Conservation (phyloP, 2,797 vertebrate species). For the Eulemur mongoz region DNA sequence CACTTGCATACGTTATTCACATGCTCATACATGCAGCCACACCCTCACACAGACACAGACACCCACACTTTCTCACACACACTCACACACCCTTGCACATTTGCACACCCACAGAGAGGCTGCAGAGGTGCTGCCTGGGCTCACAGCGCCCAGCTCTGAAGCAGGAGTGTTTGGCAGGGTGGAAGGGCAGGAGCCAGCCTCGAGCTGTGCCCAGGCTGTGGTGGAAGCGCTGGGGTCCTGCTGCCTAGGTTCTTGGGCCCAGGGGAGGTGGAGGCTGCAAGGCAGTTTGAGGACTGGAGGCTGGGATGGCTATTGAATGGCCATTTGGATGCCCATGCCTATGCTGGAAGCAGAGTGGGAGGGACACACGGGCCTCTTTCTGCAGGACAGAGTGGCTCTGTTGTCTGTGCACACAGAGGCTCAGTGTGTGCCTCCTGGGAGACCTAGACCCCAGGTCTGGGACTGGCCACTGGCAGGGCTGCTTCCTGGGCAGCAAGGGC, state of each 20-base stretch:
- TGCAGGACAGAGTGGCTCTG: constrained; percentile 49
- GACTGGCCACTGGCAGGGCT: not conserved
- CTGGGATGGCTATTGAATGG: not conserved
- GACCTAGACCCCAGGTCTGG: not conserved
- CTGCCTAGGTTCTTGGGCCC: not conserved
- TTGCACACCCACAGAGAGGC: not conserved
- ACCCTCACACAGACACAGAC: not conserved
- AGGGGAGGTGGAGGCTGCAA: not conserved
- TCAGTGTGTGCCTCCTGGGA: constrained; percentile 21
- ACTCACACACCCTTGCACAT: not conserved
- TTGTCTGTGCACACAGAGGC: constrained; percentile 54
- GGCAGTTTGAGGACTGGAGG: not conserved
- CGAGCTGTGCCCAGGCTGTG: not conserved
- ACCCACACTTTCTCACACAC: not conserved
- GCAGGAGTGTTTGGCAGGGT: not conserved
- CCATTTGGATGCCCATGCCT: not conserved
- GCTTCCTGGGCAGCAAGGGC: not conserved
- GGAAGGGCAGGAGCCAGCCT: not conserved
- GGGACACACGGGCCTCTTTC: constrained; percentile 5
- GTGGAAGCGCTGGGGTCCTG: rapidly evolving
- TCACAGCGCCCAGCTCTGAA: not conserved
- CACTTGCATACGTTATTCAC: not conserved
- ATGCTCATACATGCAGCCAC: not conserved
- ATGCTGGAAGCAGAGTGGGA: not conserved
- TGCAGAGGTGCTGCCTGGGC: not conserved